A percentile compares a stretch with the other conserved stretches of the same genome.
Conservation (phyloP, 2,888 invertebrate genomes). For the Rambutsinella grinnellia region DNA sequence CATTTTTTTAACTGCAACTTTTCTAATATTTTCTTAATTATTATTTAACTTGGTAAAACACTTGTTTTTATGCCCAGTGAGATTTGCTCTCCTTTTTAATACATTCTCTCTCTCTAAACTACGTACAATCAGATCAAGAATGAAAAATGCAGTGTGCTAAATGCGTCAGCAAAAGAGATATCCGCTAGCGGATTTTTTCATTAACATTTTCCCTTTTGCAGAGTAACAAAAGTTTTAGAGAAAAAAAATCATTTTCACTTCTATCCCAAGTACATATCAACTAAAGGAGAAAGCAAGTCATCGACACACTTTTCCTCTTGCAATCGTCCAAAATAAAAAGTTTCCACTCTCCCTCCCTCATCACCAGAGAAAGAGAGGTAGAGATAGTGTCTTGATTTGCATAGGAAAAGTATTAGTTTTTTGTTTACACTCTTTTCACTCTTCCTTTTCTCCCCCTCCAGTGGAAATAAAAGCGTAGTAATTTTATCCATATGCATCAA, state of each 20-base stretch:
- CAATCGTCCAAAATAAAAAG: constrained; percentile 5
- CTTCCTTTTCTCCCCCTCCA: background rate
- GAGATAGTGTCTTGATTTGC: constrained; percentile 16
- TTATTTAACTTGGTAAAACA: constrained; percentile 19
- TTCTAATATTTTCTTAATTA: constrained; percentile 1
- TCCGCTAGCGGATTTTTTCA: too few species aligned
- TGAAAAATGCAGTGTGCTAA: background rate
- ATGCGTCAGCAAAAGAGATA: too few species aligned
- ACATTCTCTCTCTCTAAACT: too few species aligned
- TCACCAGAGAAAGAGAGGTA: background rate
- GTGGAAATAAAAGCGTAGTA: background rate
- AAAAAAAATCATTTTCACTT: too few species aligned
- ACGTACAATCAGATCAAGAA: too few species aligned
- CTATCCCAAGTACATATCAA: background rate
- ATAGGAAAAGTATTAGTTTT: constrained; percentile 33
- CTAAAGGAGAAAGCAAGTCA: background rate
- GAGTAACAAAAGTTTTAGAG: too few species aligned
- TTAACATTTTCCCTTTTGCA: too few species aligned
- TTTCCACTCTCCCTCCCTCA: background rate
- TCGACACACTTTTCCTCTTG: background rate
- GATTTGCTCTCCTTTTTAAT: constrained; percentile 29
- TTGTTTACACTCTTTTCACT: constrained; percentile 23
- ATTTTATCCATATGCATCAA: background rate
- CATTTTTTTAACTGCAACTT: background rate
- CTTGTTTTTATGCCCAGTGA: constrained; percentile 11